phyloP scores from a whole-genome alignment of 2,797 vertebrate genomes.

The Lates japonicus region DNA sequence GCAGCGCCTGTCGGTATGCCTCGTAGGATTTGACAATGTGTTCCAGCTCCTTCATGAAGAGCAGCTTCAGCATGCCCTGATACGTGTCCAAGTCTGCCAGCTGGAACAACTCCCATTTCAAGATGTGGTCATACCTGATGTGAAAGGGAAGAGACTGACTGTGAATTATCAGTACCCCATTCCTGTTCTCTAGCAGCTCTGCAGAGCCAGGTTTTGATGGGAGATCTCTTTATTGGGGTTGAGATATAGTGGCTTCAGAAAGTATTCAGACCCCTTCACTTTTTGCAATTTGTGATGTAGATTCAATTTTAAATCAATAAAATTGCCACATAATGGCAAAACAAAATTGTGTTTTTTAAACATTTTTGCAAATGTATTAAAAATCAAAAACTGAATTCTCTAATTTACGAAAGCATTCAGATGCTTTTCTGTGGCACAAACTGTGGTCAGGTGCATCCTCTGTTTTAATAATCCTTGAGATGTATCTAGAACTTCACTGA shows the following conservation, averaged over 20 bases:
- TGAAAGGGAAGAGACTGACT: not conserved
- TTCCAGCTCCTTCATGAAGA: slow-evolving; percentile 99
- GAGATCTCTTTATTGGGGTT: not conserved
- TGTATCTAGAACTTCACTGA: not conserved
- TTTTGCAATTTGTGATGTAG: no score
- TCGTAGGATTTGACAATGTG: slow-evolving; percentile 98
- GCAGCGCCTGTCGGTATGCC: slow-evolving; percentile 95
- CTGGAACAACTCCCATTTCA: slow-evolving; percentile 99
- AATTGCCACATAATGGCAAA: no score
- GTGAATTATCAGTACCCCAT: not conserved
- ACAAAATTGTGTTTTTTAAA: no score
- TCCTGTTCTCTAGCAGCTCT: not conserved
- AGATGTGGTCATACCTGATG: slow-evolving; percentile 96
- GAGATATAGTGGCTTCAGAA: no score
- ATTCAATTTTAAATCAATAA: no score
- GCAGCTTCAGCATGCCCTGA: slow-evolving; percentile 98
- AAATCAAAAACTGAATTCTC: not conserved
- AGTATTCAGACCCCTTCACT: no score
- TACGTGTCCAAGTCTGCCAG: slow-evolving; percentile 98
- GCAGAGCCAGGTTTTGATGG: not conserved
- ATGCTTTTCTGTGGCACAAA: not conserved
- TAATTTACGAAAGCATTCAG: not conserved
- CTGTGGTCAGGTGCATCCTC: not conserved
- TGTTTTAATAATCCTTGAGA: not conserved
- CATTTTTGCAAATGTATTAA: not conserved